Conservation (phyloP, 2,888 invertebrate species). For the Pelosia muscerda region DNA sequence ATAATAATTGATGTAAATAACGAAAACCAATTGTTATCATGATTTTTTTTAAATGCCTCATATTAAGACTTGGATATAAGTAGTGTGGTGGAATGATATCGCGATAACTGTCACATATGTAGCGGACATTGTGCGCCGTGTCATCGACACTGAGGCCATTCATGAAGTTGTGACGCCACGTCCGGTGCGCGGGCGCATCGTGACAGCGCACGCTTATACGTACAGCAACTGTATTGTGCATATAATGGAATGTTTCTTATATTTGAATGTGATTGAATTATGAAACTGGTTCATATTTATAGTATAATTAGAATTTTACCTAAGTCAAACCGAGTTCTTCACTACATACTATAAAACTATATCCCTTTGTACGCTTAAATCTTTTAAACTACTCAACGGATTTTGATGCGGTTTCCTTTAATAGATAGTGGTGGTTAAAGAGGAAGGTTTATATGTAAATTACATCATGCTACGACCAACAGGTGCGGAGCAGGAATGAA, state of each 20-base stretch:
- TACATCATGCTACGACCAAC: too few species aligned
- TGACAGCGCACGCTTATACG: constrained; percentile 21
- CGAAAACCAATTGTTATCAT: too few species aligned
- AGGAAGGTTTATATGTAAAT: too few species aligned
- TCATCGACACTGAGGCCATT: constrained; percentile 68
- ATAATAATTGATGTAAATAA: too few species aligned
- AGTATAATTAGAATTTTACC: too few species aligned
- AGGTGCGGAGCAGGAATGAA: too few species aligned
- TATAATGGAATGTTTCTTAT: background rate
- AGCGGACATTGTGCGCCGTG: constrained; percentile 56
- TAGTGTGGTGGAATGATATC: background rate
- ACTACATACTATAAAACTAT: too few species aligned
- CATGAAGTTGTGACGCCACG: constrained; percentile 62
- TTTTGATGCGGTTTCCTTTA: too few species aligned
- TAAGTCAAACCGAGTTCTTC: background rate
- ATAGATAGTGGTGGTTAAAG: too few species aligned
- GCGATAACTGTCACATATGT: constrained; percentile 11
- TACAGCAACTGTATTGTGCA: background rate
- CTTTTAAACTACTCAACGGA: too few species aligned
- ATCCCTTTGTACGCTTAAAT: too few species aligned
- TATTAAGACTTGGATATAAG: background rate
- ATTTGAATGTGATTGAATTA: background rate
- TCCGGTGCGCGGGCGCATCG: constrained; percentile 61
- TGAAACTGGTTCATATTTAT: background rate
- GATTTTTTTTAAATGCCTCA: background rate